Base-by-base conservation (phyloP, 1,140 invertebrate species). In the Babylonia areolata region DNA sequence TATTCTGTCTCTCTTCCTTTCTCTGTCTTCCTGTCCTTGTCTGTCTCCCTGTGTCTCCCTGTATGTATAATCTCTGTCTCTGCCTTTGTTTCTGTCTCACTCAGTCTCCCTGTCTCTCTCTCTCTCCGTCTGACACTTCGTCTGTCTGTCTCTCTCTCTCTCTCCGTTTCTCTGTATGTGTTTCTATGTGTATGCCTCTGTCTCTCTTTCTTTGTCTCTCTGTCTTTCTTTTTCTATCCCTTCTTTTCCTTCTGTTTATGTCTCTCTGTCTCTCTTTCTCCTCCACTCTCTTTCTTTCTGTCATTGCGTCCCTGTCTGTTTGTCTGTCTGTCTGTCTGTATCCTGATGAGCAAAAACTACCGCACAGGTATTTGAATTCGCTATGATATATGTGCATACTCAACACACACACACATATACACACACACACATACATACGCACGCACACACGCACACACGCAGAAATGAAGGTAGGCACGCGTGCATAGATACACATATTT, bases 181-280 rank as follows among this genome's bases (percentile, higher is more conserved):
- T 64, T 28, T 15, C 9, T 64, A 6, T 15, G 17, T 64, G 17
- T 23, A 3, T 28, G 15, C 20, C 23, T n/a, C n/a, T n/a, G n/a
- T n/a, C n/a, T 73, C 69, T 73, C 69, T 73, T 31, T 73, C 69
- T 73, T 6, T 73, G 3, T 73, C 69, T 35, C 69, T 73, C 69
- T 23, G 3, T 73, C 33, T 73, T 11, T 35, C 69, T 9, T n/a
- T 69, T 5, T 73, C 31, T 35, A 5, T 73, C 6, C 35, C 6
- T 73, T 6, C 35, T 3, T 73, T 6, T 73, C 9, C 28, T 20
- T 64, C 46, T 51, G 9, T 51, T 20, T 51, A 6, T 51, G 9
- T 51, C 46, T 51, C 46, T 51, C 46, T 51, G 9, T 51, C 46
- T 51, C 46, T 51, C 46, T 51, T 20, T 11, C 46, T 51, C 46